Percentiles rank a stretch among this genome's conserved stretches.
phyloP scores from a whole-genome alignment of 2,797 vertebrate genomes.

The Bryconaethiops microstoma region DNA sequence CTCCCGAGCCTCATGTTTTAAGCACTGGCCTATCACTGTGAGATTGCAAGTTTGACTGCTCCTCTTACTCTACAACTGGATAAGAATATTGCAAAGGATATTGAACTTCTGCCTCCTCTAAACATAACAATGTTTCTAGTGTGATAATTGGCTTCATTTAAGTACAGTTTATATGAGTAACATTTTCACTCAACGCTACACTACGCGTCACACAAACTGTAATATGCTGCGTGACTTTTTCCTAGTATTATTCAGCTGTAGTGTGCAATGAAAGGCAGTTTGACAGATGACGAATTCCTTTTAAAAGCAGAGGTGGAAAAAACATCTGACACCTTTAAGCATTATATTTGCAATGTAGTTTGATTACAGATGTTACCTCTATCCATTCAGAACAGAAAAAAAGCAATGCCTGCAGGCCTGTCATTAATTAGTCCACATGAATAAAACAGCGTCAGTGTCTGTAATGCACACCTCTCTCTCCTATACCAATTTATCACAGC shows the following conservation, averaged over 20 bases:
- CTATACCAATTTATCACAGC: not conserved
- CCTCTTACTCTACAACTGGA: too few species aligned
- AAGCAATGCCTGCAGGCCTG: not conserved
- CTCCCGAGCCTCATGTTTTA: too few species aligned
- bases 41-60: too few species aligned
- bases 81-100: not conserved
- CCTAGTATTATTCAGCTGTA: too few species aligned
- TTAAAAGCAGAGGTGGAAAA: not conserved
- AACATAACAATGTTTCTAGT: not conserved
- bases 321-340: not conserved
- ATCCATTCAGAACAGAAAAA: not conserved
- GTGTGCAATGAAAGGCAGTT: not conserved
- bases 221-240: too few species aligned
- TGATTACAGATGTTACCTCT: slow-evolving; percentile 10
- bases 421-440: not conserved
- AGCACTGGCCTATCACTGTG: too few species aligned
- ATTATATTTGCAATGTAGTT: not conserved
- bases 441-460: not conserved
- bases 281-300: not conserved
- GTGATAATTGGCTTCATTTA: not conserved
- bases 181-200: too few species aligned
- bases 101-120: not conserved
- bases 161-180: not conserved
- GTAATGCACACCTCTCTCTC: not conserved
- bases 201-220: too few species aligned